phyloP scores from a whole-genome alignment of 2,797 vertebrate species.

The Scolopax bukidnonensis region DNA sequence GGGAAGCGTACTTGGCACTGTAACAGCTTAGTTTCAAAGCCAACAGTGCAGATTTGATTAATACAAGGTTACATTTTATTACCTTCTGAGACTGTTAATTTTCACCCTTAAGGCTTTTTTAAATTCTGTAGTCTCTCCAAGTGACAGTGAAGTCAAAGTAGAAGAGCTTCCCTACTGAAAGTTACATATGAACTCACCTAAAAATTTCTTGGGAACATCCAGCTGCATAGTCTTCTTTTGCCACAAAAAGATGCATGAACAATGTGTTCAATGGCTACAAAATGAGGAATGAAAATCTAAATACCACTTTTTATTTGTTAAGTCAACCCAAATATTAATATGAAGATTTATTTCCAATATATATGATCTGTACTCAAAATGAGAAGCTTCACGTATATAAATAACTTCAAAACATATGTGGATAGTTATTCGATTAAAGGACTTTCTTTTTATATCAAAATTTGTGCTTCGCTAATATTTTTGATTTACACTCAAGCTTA shows the following conservation, averaged over 20 bases:
- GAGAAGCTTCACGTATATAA: background rate
- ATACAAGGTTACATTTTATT: background rate
- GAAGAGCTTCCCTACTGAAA: background rate
- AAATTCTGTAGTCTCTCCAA: background rate
- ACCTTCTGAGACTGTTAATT: background rate
- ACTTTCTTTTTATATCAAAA: background rate
- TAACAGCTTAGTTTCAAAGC: background rate
- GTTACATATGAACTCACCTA: slow-evolving; percentile 76
- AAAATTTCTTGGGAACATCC: slow-evolving; percentile 84
- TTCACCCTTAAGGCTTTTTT: background rate
- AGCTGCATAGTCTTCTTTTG: slow-evolving; percentile 72
- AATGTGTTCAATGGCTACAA: slow-evolving; percentile 90
- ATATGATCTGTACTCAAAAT: background rate
- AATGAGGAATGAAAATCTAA: background rate
- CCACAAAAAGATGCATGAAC: slow-evolving; percentile 92
- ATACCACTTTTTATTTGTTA: background rate
- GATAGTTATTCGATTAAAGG: background rate
- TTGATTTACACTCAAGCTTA: background rate
- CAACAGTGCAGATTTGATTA: background rate
- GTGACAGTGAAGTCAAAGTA: background rate
- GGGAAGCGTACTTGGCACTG: background rate
- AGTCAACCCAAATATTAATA: background rate
- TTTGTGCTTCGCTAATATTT: background rate
- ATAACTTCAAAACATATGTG: background rate
- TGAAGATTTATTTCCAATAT: background rate